These are phyloP conservation scores for Ennomos erosarius DNA, from an alignment of 2,888 invertebrate species.

Conservation along the genomic window DNA sequence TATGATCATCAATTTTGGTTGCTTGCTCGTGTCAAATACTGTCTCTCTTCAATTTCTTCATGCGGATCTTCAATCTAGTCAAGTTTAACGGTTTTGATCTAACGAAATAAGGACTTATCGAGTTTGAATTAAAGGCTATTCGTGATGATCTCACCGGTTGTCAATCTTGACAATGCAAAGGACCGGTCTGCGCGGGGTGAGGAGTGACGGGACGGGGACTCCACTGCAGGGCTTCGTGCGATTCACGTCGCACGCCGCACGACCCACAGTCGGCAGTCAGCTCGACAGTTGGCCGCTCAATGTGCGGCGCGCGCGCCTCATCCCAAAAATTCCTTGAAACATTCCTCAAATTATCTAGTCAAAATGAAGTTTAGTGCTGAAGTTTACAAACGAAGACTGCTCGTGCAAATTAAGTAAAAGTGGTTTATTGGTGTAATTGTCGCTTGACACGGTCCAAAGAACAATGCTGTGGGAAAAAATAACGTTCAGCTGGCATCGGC, in stretches of 20 bases:
- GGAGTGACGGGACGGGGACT: slow-evolving; percentile 66
- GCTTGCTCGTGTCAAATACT: background rate
- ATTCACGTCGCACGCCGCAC: slow-evolving; percentile 70
- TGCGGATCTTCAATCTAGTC: slow-evolving; percentile 8
- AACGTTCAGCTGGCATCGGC: slow-evolving; percentile 85
- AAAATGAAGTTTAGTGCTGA: slow-evolving; percentile 66
- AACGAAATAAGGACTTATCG: slow-evolving; percentile 55
- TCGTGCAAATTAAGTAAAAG: slow-evolving; percentile 61
- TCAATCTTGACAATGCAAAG: slow-evolving; percentile 83
- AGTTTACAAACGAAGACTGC: slow-evolving; percentile 44
- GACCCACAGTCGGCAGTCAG: slow-evolving; percentile 64
- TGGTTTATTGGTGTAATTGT: slow-evolving; percentile 62
- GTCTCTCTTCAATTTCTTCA: slow-evolving; percentile 2
- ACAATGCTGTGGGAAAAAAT: slow-evolving; percentile 86
- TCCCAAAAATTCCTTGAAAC: slow-evolving; percentile 54
- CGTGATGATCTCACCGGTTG: slow-evolving; percentile 81
- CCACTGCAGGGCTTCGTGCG: slow-evolving; percentile 76
- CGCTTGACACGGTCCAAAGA: slow-evolving; percentile 81
- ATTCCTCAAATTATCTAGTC: slow-evolving; percentile 69
- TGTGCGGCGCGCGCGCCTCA: slow-evolving; percentile 79
- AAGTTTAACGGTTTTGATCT: slow-evolving; percentile 23
- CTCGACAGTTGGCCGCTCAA: slow-evolving; percentile 76
- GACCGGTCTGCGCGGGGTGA: slow-evolving; percentile 74
- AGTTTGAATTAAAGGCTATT: slow-evolving; percentile 65
- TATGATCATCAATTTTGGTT: background rate